Percentiles rank a stretch among this genome's conserved stretches.
Evolutionary conservation across 1,140 invertebrate genomes (phyloP).

Genomic region (Radopholus similis): DNA sequence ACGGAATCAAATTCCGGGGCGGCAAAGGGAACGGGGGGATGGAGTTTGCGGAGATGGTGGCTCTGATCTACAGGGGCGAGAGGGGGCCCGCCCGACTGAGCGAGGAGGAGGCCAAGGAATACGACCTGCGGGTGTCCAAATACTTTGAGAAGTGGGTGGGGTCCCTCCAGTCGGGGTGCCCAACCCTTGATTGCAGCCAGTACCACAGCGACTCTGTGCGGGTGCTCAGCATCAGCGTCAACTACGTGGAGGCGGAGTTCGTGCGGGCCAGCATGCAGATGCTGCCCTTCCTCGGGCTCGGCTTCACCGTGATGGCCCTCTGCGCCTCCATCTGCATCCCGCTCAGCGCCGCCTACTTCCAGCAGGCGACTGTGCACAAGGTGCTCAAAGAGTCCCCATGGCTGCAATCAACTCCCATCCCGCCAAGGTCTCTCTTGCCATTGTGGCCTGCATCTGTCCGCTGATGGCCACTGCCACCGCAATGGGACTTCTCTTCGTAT

Average conservation of each 20-base stretch:
- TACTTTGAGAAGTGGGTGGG: slow-evolving; percentile 35
- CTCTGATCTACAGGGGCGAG: slow-evolving; percentile 36
- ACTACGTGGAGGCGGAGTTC: slow-evolving; percentile 14
- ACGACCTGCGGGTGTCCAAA: slow-evolving; percentile 32
- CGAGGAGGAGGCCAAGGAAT: slow-evolving; percentile 31
- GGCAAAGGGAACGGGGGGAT: slow-evolving; percentile 23
- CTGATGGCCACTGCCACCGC: slow-evolving; percentile 53
- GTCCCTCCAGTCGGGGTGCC: neutral
- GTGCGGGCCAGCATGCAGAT: slow-evolving; percentile 31
- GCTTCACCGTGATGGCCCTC: slow-evolving; percentile 39
- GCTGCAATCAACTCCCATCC: neutral
- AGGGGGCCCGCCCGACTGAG: slow-evolving; percentile 10
- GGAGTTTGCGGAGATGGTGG: slow-evolving; percentile 37
- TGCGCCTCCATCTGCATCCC: slow-evolving; percentile 28
- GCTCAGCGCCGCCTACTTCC: slow-evolving; percentile 32
- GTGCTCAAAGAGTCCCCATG: neutral
- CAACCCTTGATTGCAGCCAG: slow-evolving; percentile 22
- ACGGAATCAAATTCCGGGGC: slow-evolving; percentile 44
- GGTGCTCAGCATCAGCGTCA: slow-evolving; percentile 20
- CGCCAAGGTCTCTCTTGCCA: slow-evolving; percentile 34
- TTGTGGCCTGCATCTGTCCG: slow-evolving; percentile 46
- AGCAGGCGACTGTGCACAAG: slow-evolving; percentile 42
- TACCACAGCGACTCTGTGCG: slow-evolving; percentile 33
- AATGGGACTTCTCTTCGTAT: slow-evolving; percentile 50
- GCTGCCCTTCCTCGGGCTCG: slow-evolving; percentile 33